Evolutionary conservation across 2,888 invertebrate species (phyloP).

Genomic region (Agriotes lineatus): DNA sequence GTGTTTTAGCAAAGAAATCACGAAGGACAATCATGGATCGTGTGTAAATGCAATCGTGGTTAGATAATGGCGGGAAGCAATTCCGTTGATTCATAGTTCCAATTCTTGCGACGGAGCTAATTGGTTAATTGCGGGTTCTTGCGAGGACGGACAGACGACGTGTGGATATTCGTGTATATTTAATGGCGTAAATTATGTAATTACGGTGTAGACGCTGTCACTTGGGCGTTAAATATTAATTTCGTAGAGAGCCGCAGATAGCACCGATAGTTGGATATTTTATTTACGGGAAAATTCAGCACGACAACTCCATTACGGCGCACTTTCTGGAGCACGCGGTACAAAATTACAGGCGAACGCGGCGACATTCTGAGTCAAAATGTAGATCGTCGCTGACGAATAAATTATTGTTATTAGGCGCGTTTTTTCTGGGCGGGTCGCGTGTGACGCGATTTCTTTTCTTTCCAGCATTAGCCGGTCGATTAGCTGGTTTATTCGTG

Average conservation of each 20-base stretch:
- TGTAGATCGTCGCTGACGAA: neutral
- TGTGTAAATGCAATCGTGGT: too few species aligned
- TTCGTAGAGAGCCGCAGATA: neutral
- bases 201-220: constrained; percentile 18
- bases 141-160: constrained; percentile 23
- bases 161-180: constrained; percentile 33
- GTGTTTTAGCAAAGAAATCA: too few species aligned
- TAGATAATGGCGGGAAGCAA: too few species aligned
- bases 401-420: neutral
- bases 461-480: neutral
- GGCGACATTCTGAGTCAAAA: neutral
- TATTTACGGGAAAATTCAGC: constrained; percentile 18
- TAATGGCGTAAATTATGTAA: constrained; percentile 36
- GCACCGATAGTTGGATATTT: constrained; percentile 24
- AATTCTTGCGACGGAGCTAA: constrained; percentile 8
- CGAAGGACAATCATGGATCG: too few species aligned
- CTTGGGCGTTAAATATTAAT: constrained; percentile 29
- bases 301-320: neutral
- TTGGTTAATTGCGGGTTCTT: constrained; percentile 34
- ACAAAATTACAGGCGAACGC: neutral
- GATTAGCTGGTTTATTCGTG: constrained; percentile 26
- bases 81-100: neutral
- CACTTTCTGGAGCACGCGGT: neutral
- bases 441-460: neutral
- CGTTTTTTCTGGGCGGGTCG: neutral